A percentile compares a stretch with the other conserved stretches of the same genome.
phyloP scores from a whole-genome alignment of 1,140 invertebrate genomes.

The Parapsyche elsis region DNA sequence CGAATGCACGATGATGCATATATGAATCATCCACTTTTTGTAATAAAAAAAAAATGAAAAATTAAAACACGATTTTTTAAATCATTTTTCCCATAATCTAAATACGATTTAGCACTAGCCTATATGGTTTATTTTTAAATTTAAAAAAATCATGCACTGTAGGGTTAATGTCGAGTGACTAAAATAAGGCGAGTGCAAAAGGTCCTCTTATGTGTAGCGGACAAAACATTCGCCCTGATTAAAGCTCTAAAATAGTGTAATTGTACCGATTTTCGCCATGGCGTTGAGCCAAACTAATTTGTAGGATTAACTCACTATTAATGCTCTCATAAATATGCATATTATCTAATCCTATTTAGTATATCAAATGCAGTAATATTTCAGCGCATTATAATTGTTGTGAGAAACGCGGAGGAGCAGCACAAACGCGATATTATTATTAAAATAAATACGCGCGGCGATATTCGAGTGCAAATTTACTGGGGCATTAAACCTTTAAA shows the following conservation, averaged over 20 bases:
- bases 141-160: too few species aligned
- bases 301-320: constrained; percentile 53
- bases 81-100: too few species aligned
- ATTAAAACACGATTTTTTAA: too few species aligned
- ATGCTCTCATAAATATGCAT: constrained; percentile 54
- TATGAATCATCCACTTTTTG: too few species aligned
- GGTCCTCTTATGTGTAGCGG: constrained; percentile 3
- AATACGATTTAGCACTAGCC: too few species aligned
- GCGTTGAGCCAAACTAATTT: constrained; percentile 52
- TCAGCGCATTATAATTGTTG: neutral
- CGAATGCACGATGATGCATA: too few species aligned
- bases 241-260: constrained; percentile 26
- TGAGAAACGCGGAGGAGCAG: neutral
- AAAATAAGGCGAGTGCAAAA: constrained; percentile 16
- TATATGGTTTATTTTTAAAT: too few species aligned
- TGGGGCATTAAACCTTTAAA: neutral
- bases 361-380: constrained; percentile 44
- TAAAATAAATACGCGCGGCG: neutral
- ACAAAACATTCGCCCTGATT: constrained; percentile 26
- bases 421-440: neutral
- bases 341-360: constrained; percentile 49
- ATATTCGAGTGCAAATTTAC: neutral
- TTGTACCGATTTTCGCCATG: constrained; percentile 37
- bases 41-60: too few species aligned
- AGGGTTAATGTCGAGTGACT: neutral